A percentile compares a stretch with the other conserved stretches of the same genome.
Evolutionary conservation across 2,888 invertebrate species (phyloP).

Genomic region (Habroteleia sp.): DNA sequence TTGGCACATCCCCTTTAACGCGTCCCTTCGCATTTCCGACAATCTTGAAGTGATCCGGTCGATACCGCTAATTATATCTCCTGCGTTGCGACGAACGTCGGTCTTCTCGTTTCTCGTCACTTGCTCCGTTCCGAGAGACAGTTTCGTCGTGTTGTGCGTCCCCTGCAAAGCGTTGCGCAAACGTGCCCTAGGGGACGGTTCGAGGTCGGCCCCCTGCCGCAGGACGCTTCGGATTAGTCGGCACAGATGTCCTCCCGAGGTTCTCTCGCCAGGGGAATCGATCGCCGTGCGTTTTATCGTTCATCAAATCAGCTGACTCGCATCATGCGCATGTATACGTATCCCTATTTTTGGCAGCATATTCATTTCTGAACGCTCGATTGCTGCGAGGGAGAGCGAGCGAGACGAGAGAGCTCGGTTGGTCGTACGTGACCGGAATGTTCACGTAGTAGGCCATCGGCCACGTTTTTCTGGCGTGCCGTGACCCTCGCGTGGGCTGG

Average conservation of each 20-base stretch:
- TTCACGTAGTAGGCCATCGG: not conserved
- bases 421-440: slow-evolving; percentile 12
- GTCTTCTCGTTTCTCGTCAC: too few species aligned
- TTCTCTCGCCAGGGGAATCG: slow-evolving; percentile 25
- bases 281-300: slow-evolving; percentile 53
- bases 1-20: slow-evolving; percentile 29
- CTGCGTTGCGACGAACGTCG: slow-evolving; percentile 7
- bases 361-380: slow-evolving; percentile 16
- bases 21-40: slow-evolving; percentile 7
- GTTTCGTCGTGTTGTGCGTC: too few species aligned
- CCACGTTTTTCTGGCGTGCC: not conserved
- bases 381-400: not conserved
- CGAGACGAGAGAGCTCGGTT: too few species aligned
- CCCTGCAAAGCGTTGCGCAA: too few species aligned
- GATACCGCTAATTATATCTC: slow-evolving; percentile 40
- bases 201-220: too few species aligned
- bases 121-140: too few species aligned
- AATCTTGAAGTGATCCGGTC: slow-evolving; percentile 28
- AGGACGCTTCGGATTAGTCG: not conserved
- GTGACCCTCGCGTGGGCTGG: slow-evolving; percentile 18
- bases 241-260: slow-evolving; percentile 30
- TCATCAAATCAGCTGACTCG: slow-evolving; percentile 59
- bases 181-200: too few species aligned
- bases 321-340: slow-evolving; percentile 41
- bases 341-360: slow-evolving; percentile 52